phyloP scores from a whole-genome alignment of 2,113 vertebrate species.

The Ictidomys tridecemlineatus region DNA sequence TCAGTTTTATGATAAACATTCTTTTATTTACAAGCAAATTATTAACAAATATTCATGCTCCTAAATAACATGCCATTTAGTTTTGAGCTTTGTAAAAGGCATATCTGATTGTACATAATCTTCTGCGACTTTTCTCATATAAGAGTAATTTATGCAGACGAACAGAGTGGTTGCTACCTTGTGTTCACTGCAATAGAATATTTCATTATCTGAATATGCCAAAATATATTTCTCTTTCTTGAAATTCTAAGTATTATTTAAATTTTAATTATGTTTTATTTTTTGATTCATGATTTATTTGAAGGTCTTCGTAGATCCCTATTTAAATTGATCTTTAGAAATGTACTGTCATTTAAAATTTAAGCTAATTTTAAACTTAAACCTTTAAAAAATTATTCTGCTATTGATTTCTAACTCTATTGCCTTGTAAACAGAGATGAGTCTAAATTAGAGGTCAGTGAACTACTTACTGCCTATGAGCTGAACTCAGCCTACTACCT shows the following conservation, averaged over 20 bases:
- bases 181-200: background rate
- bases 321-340: conserved; percentile 42
- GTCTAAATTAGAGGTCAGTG: background rate
- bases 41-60: background rate
- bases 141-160: background rate
- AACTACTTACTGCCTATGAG: background rate
- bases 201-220: background rate
- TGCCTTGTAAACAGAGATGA: background rate
- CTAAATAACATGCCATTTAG: background rate
- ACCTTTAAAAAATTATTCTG: background rate
- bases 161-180: background rate
- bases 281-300: conserved; percentile 11
- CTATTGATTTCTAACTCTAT: background rate
- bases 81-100: background rate
- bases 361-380: conserved; percentile 17
- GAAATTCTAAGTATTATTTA: background rate
- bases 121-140: background rate
- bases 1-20: background rate
- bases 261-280: conserved; percentile 25
- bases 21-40: background rate
- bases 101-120: background rate
- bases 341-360: conserved; percentile 30
- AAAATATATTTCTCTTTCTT: background rate
- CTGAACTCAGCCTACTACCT: background rate
- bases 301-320: background rate